Base-by-base conservation (phyloP, 2,113 vertebrate species). In the Emydura subglobosa region DNA sequence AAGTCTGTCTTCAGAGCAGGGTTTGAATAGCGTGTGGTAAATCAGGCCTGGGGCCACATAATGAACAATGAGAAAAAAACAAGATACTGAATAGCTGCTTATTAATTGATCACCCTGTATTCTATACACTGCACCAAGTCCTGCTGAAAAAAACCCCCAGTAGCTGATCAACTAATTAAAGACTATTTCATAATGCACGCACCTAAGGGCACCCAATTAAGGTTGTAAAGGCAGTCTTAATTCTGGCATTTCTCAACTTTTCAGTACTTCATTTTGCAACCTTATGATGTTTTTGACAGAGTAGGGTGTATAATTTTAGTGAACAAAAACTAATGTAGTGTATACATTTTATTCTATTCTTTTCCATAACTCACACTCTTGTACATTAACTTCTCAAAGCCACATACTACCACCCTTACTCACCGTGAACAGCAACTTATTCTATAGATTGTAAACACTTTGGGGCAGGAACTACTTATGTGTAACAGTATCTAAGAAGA, bases 61-160 rank as follows among this genome's bases (percentile, higher is more conserved):
- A 19, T 78, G 83, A 93, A 87, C n/a, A 55, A 59, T 12, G 72
- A 94, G 39, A 97, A n/a, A 61, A 96, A 72, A n/a, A 85, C 82
- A 55, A 94, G 90, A 85, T 78, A 83, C 81, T 92, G 93, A 90
- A 90, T 61, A 92, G 90, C 80, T 86, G 72, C 61, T 95, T 51
- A 84, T 83, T 89, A 94, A 97, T 92, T 85, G 85, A 93, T 78
- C 21, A 82, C 17, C 82, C 68, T 31, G 68, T 16, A 89, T 61
- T 92, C 81, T 95, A 49, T 19, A 87, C 61, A 55, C n/a, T 39
- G 25, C 55, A 44, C 29, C 14, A 57, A 82, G 51, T 42, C 34
- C 24, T 27, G 14, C 17, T 27, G 24, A 44, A 82, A 79, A 54
- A 53, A 2, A 78, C 61, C 6, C 50, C 14, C 16, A 84, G 85